These are phyloP conservation scores for Galerucella calmariensis DNA, from an alignment of 2,888 invertebrate genomes.

Conservation along the genomic window DNA sequence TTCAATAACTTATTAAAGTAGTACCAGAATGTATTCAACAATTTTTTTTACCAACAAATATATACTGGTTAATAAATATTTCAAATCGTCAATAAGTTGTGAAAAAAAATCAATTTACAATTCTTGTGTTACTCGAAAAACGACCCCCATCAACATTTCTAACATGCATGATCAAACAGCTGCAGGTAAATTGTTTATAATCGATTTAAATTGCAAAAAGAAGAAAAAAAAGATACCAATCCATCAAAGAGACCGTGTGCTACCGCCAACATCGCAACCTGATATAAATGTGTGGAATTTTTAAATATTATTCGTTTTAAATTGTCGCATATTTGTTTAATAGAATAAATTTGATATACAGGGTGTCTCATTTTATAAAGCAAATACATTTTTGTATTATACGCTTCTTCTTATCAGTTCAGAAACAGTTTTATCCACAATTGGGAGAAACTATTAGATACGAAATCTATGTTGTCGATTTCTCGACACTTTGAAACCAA, in stretches of 20 bases:
- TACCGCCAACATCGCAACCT: background rate
- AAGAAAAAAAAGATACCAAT: background rate
- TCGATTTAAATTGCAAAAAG: slow-evolving; percentile 7
- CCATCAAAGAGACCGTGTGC: background rate
- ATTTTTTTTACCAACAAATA: background rate
- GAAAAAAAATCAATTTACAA: background rate
- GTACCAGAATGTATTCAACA: background rate
- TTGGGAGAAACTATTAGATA: too few species aligned
- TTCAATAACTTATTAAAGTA: background rate
- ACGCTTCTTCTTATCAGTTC: too few species aligned
- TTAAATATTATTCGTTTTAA: background rate
- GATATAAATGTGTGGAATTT: background rate
- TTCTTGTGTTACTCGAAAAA: background rate
- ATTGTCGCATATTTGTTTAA: too few species aligned
- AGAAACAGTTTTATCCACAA: too few species aligned
- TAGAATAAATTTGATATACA: too few species aligned
- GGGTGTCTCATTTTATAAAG: too few species aligned
- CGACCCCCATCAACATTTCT: slow-evolving; percentile 3
- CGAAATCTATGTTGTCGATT: too few species aligned
- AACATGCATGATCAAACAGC: background rate
- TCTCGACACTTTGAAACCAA: too few species aligned
- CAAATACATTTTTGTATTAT: too few species aligned
- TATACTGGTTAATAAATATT: background rate
- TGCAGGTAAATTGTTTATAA: slow-evolving; percentile 6
- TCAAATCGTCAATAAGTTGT: background rate